These are phyloP conservation scores for Seriola dumerili DNA, from an alignment of 2,113 vertebrate species.

Conservation along the genomic window DNA sequence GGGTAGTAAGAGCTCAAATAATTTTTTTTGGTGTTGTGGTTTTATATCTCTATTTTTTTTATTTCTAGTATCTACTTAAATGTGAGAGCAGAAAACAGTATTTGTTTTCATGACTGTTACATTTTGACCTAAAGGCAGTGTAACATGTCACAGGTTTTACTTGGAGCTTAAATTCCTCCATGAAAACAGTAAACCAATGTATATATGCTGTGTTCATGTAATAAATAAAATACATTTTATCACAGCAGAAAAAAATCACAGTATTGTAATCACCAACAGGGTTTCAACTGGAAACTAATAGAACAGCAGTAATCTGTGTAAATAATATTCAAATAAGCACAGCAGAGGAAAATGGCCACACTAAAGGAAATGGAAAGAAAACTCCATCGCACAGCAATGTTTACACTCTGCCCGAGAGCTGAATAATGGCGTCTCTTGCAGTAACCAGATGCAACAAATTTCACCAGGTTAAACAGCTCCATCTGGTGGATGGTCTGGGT, in stretches of 20 bases:
- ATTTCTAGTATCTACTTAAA: not conserved
- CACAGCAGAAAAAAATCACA: not conserved
- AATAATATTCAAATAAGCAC: not conserved
- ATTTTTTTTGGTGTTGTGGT: too few species aligned
- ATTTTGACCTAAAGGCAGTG: not conserved
- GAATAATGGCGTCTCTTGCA: constrained; percentile 22
- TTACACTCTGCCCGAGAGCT: constrained; percentile 2
- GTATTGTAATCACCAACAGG: not conserved
- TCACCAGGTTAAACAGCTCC: constrained; percentile 23
- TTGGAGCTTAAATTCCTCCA: not conserved
- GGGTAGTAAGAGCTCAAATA: not conserved
- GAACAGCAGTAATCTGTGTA: not conserved
- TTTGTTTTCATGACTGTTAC: not conserved
- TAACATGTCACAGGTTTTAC: not conserved
- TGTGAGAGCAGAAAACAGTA: not conserved
- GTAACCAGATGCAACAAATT: not conserved
- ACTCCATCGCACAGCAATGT: constrained; percentile 5
- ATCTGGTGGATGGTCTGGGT: constrained; percentile 50
- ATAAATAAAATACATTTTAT: not conserved
- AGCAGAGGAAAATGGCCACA: not conserved
- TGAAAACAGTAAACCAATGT: not conserved
- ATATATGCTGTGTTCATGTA: not conserved
- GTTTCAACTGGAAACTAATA: not conserved
- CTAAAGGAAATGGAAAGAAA: constrained; percentile 17
- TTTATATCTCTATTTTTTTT: too few species aligned